These are phyloP conservation scores for Teleopsis dalmanni DNA, from an alignment of 1,140 invertebrate genomes.

Conservation along the genomic window DNA sequence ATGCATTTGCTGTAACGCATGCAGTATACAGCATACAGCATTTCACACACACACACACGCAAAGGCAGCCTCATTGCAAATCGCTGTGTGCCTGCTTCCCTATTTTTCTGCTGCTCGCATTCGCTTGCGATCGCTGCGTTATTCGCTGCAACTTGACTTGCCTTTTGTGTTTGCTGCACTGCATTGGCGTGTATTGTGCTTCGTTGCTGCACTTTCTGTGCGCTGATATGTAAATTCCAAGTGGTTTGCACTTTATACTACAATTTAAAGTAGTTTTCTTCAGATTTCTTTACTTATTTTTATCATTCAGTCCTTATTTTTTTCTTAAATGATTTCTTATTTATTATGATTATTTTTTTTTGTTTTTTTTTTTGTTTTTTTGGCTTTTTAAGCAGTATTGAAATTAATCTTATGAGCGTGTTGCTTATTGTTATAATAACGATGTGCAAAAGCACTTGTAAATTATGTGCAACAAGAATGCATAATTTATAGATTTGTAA, in stretches of 20 bases:
- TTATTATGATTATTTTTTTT: too few species aligned
- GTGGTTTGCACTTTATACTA: too few species aligned
- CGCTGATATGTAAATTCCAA: too few species aligned
- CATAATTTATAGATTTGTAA: conserved; percentile 12
- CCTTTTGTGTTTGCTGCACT: too few species aligned
- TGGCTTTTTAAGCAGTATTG: too few species aligned
- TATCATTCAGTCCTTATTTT: too few species aligned
- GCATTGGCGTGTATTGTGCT: neutral
- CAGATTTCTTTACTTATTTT: too few species aligned
- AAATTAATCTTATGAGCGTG: conserved; percentile 8
- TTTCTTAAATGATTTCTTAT: too few species aligned
- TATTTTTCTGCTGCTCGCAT: too few species aligned
- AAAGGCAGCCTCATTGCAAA: neutral
- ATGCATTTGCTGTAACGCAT: conserved; percentile 30
- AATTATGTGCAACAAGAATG: conserved; percentile 5
- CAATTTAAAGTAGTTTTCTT: too few species aligned
- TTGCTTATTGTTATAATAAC: conserved; percentile 43
- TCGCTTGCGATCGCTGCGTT: neutral
- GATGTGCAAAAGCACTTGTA: conserved; percentile 43
- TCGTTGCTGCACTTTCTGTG: conserved; percentile 17
- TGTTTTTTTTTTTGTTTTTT: too few species aligned
- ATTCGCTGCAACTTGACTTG: neutral
- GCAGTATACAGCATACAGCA: neutral
- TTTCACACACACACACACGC: neutral
- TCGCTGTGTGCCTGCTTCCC: too few species aligned